These are phyloP conservation scores for Polydrusus tereticollis DNA, from an alignment of 2,888 invertebrate genomes.

Conservation along the genomic window DNA sequence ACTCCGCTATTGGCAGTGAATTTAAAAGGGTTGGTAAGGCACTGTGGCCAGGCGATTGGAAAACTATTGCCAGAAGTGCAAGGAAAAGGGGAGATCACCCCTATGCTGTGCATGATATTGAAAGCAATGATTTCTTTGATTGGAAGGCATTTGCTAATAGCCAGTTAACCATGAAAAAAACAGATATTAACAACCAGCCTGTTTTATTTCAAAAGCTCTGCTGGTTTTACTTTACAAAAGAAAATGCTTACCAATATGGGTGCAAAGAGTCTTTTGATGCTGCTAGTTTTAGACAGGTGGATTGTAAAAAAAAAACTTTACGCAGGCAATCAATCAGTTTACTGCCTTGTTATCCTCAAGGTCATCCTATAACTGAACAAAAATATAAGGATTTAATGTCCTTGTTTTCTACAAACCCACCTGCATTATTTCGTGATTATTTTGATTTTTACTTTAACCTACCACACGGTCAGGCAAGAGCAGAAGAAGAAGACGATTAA, in stretches of 20 bases:
- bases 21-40: slow-evolving; percentile 48
- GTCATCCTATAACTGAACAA: slow-evolving; percentile 3
- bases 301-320: not conserved
- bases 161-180: slow-evolving; percentile 23
- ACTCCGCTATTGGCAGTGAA: slow-evolving; percentile 51
- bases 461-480: not conserved
- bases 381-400: slow-evolving; percentile 26
- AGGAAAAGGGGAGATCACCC: slow-evolving; percentile 33
- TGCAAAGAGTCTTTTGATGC: slow-evolving; percentile 5
- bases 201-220: slow-evolving; percentile 25
- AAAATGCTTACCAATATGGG: not conserved
- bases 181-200: not conserved
- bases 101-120: slow-evolving; percentile 29
- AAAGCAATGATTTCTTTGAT: slow-evolving; percentile 2
- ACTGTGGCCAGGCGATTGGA: slow-evolving; percentile 35
- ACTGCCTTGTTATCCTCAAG: slow-evolving; percentile 8
- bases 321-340: not conserved
- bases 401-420: slow-evolving; percentile 20
- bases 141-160: slow-evolving; percentile 27
- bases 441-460: slow-evolving; percentile 16
- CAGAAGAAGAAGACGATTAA: slow-evolving; percentile 2
- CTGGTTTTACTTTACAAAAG: slow-evolving; percentile 19
- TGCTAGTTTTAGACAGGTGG: not conserved
- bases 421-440: slow-evolving; percentile 13
- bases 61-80: slow-evolving; percentile 30